Evolutionary conservation across 2,797 vertebrate species (phyloP).

Genomic region (Tokudaia tokunoshimensis): DNA sequence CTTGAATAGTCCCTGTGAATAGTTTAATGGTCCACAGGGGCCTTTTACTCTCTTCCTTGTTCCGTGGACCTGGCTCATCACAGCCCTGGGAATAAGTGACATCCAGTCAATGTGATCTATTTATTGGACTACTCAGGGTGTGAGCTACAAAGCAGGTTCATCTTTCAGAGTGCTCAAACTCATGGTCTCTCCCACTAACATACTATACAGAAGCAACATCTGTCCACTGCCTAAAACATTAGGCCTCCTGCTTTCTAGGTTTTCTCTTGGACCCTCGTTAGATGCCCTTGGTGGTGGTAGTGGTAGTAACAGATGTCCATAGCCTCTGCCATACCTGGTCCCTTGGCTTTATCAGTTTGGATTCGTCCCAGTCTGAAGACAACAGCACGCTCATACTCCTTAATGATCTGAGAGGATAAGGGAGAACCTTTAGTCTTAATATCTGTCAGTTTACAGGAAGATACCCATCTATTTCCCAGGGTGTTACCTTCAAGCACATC

Average conservation of each 20-base stretch:
- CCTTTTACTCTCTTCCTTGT: background rate
- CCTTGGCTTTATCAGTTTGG: conserved; percentile 86
- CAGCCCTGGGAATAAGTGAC: no score
- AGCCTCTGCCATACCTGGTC: conserved; percentile 85
- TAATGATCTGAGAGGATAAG: conserved; percentile 85
- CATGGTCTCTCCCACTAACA: background rate
- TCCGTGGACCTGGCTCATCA: background rate
- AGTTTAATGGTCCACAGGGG: background rate
- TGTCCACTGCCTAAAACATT: background rate
- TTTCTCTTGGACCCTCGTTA: background rate
- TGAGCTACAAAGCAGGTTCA: background rate
- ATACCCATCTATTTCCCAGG: conserved; percentile 5
- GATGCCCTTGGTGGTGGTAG: accelerated
- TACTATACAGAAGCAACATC: background rate
- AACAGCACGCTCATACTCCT: conserved; percentile 89
- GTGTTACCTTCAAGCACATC: conserved; percentile 93
- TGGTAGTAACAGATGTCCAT: accelerated
- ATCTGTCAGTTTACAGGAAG: background rate
- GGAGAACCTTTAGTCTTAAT: conserved; percentile 32
- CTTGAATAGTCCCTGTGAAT: background rate
- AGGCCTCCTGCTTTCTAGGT: background rate
- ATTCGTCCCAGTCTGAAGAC: conserved; percentile 87
- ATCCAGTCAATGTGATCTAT: accelerated
- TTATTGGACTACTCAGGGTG: background rate
- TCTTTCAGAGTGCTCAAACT: background rate